Evolutionary conservation across 2,888 invertebrate species (phyloP).

Genomic region (Cylloceria caligata): DNA sequence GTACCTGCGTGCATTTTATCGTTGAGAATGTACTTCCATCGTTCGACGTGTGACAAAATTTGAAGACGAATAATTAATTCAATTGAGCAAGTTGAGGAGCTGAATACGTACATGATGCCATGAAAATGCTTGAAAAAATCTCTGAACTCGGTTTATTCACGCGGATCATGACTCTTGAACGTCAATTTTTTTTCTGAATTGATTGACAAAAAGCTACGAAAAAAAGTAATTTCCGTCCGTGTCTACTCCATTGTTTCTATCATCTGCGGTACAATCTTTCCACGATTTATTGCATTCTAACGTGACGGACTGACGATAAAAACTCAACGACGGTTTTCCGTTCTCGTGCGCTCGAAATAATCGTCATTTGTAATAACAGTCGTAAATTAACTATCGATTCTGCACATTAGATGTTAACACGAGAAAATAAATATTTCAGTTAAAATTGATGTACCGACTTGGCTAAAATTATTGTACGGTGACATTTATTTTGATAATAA

Average conservation of each 20-base stretch:
- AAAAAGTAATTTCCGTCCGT: not conserved
- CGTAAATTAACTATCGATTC: conserved; percentile 10
- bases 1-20: conserved; percentile 30
- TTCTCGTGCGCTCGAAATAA: conserved; percentile 3
- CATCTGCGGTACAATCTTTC: not conserved
- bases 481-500: not conserved
- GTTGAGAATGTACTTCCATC: not conserved
- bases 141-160: not conserved
- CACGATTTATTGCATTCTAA: conserved; percentile 17
- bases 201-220: not conserved
- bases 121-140: not conserved
- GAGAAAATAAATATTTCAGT: conserved; percentile 4
- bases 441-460: not conserved
- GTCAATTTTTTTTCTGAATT: not conserved
- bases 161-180: not conserved
- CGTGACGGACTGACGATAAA: conserved; percentile 18
- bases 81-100: not conserved
- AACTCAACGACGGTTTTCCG: conserved; percentile 14
- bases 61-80: conserved; percentile 1
- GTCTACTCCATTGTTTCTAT: not conserved
- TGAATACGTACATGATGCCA: not conserved
- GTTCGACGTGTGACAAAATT: conserved; percentile 1
- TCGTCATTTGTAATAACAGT: conserved; percentile 13
- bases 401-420: not conserved
- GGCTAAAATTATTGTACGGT: not conserved